Percentiles rank a stretch among this genome's conserved stretches.
Evolutionary conservation across 2,888 invertebrate genomes (phyloP).

Genomic region (Calliopum simillimum): DNA sequence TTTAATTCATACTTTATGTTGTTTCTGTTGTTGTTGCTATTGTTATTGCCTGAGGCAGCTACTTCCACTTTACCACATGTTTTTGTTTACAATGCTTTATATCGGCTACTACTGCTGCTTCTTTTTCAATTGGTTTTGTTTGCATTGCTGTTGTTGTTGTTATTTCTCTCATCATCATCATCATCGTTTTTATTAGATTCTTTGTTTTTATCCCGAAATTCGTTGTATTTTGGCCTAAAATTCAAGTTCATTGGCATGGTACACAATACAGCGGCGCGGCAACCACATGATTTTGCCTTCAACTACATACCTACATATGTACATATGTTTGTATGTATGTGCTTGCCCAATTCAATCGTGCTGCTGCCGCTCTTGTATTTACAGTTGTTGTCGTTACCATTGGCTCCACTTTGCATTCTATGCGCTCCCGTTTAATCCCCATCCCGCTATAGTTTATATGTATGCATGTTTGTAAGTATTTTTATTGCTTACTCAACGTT

Average conservation of each 20-base stretch:
- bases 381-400: too few relatives aligned
- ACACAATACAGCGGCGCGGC: background rate
- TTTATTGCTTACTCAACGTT: too few relatives aligned
- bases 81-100: conserved; percentile 28
- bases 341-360: too few relatives aligned
- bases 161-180: conserved; percentile 47
- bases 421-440: too few relatives aligned
- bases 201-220: conserved; percentile 59
- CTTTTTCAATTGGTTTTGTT: background rate
- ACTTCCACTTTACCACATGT: conserved; percentile 18
- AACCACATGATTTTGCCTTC: background rate
- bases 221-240: conserved; percentile 53
- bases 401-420: too few relatives aligned
- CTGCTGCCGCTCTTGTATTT: too few relatives aligned
- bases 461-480: too few relatives aligned
- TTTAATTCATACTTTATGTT: conserved; percentile 2
- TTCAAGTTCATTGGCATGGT: conserved; percentile 57
- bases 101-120: conserved; percentile 2
- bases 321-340: too few relatives aligned
- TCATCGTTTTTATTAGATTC: conserved; percentile 58
- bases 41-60: background rate
- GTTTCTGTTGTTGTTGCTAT: background rate
- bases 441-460: too few relatives aligned
- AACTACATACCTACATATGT: too few relatives aligned
- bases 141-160: conserved; percentile 24